Conservation (phyloP, 2,797 vertebrate genomes). For the Chlorospingus semifuscus region DNA sequence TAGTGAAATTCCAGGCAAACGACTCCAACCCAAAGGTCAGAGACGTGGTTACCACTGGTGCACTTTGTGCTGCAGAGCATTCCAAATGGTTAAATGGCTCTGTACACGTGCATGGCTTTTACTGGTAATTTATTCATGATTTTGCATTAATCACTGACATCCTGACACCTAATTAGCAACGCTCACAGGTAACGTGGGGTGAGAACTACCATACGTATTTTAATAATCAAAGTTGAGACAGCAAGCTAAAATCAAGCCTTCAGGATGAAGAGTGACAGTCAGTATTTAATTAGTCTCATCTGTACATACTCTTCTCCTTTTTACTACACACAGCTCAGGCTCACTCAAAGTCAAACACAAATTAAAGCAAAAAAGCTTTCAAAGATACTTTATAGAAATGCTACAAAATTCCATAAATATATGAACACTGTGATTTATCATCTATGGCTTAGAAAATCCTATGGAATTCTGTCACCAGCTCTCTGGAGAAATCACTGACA, state of each 20-base stretch:
- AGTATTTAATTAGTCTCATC: slow-evolving; percentile 40
- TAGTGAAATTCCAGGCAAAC: slow-evolving; percentile 13
- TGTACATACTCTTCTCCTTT: not conserved
- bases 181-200: slow-evolving; percentile 17
- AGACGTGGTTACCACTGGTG: not conserved
- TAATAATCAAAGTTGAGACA: slow-evolving; percentile 42
- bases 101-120: not conserved
- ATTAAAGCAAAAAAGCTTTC: slow-evolving; percentile 29
- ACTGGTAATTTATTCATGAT: slow-evolving; percentile 52
- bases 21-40: slow-evolving; percentile 3
- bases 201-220: slow-evolving; percentile 11
- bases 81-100: not conserved
- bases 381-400: not conserved
- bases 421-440: not conserved
- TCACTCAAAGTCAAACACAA: slow-evolving; percentile 22
- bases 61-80: not conserved
- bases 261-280: not conserved
- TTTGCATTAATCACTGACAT: slow-evolving; percentile 61
- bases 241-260: not conserved
- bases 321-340: not conserved
- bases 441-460: not conserved
- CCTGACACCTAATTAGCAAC: slow-evolving; percentile 57
- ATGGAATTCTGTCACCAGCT: not conserved
- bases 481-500: not conserved
- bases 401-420: not conserved